These are phyloP conservation scores for Entelurus aequoreus DNA, from an alignment of 2,113 vertebrate genomes.

Conservation along the genomic window DNA sequence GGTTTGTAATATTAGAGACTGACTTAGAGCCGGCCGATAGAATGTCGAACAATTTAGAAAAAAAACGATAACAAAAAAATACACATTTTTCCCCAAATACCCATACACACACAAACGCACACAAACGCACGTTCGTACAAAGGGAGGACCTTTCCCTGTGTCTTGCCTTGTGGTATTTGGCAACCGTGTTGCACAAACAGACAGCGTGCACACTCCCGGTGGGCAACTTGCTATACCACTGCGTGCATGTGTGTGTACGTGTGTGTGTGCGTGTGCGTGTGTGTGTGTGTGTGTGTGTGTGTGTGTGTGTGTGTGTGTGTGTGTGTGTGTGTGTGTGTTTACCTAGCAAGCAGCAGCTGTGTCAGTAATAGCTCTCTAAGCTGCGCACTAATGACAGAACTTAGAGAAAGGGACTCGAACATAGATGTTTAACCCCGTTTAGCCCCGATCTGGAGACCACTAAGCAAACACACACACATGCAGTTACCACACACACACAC, in stretches of 20 bases:
- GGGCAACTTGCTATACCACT: conserved; percentile 51
- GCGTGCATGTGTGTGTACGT: conserved; percentile 40
- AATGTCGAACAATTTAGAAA: no score
- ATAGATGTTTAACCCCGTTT: conserved; percentile 72
- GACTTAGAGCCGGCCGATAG: no score
- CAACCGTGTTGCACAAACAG: conserved; percentile 61
- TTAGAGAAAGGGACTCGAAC: conserved; percentile 64
- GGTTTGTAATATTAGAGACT: no score
- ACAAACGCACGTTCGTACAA: conserved; percentile 24
- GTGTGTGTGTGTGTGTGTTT: conserved; percentile 54
- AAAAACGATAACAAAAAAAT: no score
- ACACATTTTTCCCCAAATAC: no score
- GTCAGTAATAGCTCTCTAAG: conserved; percentile 70
- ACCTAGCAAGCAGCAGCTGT: conserved; percentile 64
- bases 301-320: conserved; percentile 30
- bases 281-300: conserved; percentile 51
- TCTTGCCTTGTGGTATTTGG: conserved; percentile 59
- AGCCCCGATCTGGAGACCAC: conserved; percentile 65
- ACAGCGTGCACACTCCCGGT: conserved; percentile 55
- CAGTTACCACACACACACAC: conserved; percentile 17
- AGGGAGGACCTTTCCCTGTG: conserved; percentile 33
- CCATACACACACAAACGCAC: conserved; percentile 18
- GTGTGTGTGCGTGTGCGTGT: conserved; percentile 37
- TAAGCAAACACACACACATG: conserved; percentile 50
- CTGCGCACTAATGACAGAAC: conserved; percentile 67